Evolutionary conservation across 2,888 invertebrate species (phyloP), one percentile per base, ranked within the genome.

Genomic region (Microctonus hyperodae): DNA sequence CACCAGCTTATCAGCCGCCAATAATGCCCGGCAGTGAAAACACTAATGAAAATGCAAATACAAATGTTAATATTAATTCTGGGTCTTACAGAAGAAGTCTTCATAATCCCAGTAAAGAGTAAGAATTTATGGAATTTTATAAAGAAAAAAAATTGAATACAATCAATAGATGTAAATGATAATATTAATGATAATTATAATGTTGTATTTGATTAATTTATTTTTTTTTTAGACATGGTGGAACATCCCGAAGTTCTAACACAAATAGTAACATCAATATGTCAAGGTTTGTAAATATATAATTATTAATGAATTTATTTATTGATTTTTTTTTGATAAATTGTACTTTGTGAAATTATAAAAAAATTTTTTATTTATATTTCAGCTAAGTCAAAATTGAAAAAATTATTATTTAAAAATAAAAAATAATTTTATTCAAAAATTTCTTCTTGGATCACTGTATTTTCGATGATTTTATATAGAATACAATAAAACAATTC

Each of bases 1-100:
- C 59, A 16, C 9, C 25, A 20, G 22, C 44, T 51, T n/a, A n/a
- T 16, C 48, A 48, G 22, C 4, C 44, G 23, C 31, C 58, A 10
- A 53, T 61, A 7, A 62, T 63, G 35, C 48, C 60, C 1, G 35
- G 69, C 9, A 69, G 53, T 37, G 71, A 67, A 20, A 69, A 70
- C 37, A 57, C 40, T 37, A 74, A 71, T 60, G 70, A 69, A 53
- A 75, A 74, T 56, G 59, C 70, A 25, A 74, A 75, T 53, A 70
- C 70, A 53, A 75, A 75, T 64, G 67, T 70, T 65, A 74, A 74
- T 64, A 63, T 66, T 33, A 74, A 75, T 50, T 69, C 71, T 22
- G 68, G 55, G 23, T 69, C 72, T 10, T 70, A 71, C 63, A 74
- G 75, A 61, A 69, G 75, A 40, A 75, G 72, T 64, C 67, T 73